Conservation (phyloP, 1,140 invertebrate species). For the Delia radicum region DNA sequence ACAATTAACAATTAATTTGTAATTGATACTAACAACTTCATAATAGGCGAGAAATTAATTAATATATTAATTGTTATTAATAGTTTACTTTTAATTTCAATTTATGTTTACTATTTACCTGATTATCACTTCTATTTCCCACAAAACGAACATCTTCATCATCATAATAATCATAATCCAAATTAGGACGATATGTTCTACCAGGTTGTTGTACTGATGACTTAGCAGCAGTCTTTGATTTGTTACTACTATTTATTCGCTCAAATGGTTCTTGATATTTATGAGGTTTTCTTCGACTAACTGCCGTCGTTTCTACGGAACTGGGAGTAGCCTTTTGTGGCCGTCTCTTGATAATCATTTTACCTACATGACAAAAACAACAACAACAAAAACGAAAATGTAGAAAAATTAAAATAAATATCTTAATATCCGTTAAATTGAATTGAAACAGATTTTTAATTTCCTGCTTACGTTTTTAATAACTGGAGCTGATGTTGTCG, state of each 20-base stretch:
- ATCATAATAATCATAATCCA: constrained; percentile 71
- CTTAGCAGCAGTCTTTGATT: neutral
- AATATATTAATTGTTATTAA: too few relatives aligned
- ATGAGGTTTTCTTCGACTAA: constrained; percentile 27
- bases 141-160: constrained; percentile 62
- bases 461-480: constrained; percentile 16
- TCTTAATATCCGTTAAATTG: constrained; percentile 14
- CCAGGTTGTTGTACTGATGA: constrained; percentile 44
- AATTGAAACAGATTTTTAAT: neutral
- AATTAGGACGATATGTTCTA: constrained; percentile 49
- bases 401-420: constrained; percentile 10
- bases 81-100: too few relatives aligned
- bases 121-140: constrained; percentile 54
- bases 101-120: too few relatives aligned
- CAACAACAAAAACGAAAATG: neutral
- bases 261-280: constrained; percentile 28
- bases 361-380: constrained; percentile 24
- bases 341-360: constrained; percentile 26
- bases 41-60: too few relatives aligned
- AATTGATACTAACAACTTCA: neutral
- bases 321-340: constrained; percentile 31
- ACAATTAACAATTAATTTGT: neutral
- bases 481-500: neutral
- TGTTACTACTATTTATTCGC: constrained; percentile 15
- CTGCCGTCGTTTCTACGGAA: neutral